Evolutionary conservation across 2,797 vertebrate species (phyloP).

Genomic region (Hapalemur alaotrensis): DNA sequence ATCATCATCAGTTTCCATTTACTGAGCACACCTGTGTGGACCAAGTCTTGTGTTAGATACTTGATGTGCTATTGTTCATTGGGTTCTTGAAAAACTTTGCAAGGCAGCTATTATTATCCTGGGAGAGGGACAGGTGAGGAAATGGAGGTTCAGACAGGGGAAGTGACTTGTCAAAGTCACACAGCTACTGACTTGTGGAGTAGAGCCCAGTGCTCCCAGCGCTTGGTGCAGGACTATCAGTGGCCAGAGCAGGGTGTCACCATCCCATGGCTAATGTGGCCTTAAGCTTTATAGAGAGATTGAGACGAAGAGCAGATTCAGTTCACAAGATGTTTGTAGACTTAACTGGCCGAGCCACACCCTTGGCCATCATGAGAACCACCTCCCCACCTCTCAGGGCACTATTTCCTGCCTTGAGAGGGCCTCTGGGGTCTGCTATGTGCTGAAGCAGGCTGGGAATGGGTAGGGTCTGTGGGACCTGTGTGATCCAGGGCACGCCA

Average conservation of each 20-base stretch:
- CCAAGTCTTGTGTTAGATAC: background rate
- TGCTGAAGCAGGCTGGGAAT: background rate
- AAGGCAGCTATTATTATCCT: background rate
- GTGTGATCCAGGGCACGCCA: background rate
- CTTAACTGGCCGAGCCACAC: background rate
- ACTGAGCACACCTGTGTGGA: background rate
- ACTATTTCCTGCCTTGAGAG: background rate
- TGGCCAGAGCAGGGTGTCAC: background rate
- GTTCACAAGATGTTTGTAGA: background rate
- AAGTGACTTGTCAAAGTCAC: background rate
- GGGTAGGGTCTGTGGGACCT: background rate
- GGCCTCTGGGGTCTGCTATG: background rate
- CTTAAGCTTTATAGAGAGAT: background rate
- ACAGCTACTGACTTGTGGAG: background rate
- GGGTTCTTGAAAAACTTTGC: background rate
- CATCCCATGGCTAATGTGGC: background rate
- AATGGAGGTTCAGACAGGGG: background rate
- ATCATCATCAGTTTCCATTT: background rate
- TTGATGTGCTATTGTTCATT: background rate
- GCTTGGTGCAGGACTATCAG: background rate
- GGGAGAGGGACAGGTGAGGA: background rate
- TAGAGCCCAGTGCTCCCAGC: background rate
- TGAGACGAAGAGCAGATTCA: background rate
- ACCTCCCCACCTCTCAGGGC: background rate
- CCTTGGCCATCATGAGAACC: background rate